A percentile compares a stretch with the other conserved stretches of the same genome.
phyloP scores from a whole-genome alignment of 2,888 invertebrate genomes.

The Zhengitettix transpicula region DNA sequence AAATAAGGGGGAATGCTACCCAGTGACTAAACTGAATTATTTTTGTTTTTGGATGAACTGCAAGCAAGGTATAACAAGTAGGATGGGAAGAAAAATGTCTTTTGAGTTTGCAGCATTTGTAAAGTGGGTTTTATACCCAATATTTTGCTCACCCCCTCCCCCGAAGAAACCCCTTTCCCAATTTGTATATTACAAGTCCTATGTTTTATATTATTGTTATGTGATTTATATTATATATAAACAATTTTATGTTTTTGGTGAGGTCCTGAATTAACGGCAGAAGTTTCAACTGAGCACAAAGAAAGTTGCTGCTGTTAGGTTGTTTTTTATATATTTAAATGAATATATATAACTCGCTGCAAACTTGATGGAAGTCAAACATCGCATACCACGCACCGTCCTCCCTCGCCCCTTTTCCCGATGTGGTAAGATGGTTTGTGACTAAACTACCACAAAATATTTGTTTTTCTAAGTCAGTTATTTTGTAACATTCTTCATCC shows the following conservation, averaged over 20 bases:
- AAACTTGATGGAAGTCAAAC: too few species aligned
- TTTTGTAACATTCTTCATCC: neutral
- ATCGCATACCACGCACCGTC: too few species aligned
- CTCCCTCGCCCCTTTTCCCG: too few species aligned
- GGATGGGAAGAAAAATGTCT: neutral
- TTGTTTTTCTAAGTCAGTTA: conserved; percentile 8
- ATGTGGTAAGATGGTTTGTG: too few species aligned
- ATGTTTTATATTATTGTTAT: conserved; percentile 8
- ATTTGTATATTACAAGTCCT: conserved; percentile 8
- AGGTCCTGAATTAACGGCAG: neutral
- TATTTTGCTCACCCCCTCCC: conserved; percentile 7
- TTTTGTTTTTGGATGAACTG: too few species aligned
- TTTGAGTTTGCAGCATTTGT: conserved; percentile 8
- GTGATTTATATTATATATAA: neutral
- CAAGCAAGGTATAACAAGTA: too few species aligned
- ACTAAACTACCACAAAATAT: neutral
- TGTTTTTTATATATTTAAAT: too few species aligned
- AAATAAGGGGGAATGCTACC: too few species aligned
- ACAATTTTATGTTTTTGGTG: neutral
- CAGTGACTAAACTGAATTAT: too few species aligned
- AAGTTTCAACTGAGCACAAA: neutral
- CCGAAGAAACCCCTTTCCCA: too few species aligned
- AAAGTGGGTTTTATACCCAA: conserved; percentile 8
- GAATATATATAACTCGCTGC: too few species aligned
- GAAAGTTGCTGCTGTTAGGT: neutral